Evolutionary conservation across 2,113 vertebrate genomes (phyloP), one percentile per base, ranked within the genome.

Genomic region (Nasalis larvatus): DNA sequence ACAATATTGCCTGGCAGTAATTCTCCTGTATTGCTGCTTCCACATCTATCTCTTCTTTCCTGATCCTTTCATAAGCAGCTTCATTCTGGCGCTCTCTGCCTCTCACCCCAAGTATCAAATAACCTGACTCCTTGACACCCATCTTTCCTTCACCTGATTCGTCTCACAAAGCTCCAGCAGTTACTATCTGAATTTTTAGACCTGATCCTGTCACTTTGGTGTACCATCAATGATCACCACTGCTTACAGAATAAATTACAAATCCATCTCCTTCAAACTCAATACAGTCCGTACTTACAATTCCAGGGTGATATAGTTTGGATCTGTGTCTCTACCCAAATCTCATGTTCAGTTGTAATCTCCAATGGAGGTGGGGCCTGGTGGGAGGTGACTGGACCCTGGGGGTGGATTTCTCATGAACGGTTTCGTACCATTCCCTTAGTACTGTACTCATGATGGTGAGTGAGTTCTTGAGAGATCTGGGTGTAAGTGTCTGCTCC

Each of bases 141-240:
- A 56, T 69, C 80, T 83, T 91, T 73, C 89, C 54, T 91, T 95
- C 60, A 84, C 32, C 42, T 76, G 60, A 94, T 93, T 47, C 40
- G 71, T 71, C 17, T 82, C 77, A 85, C 77, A 95, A 85, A 95
- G 86, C 45, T 95, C 90, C 45, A 73, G 21, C 54, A 89, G 76
- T 86, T 85, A 69, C 47, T 66, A 97, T 68, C 20, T 52, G 58
- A 91, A 63, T 42, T 86, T 91, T 86, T 6, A 86, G 60, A 93
- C 20, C 32, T 11, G 27, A 89, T 92, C 66, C 42, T 25, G 56
- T 86, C 66, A 71, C 42, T 82, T 84, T 18, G 49, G 18, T 60
- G 89, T 92, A 37, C 49, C 42, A 87, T 76, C 47, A 89, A 81
- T 13, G 27, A 89, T 47, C 91, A 56, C 52, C 52, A 69, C 35